phyloP scores from a whole-genome alignment of 2,888 invertebrate species.

The Lucinisca nassula region DNA sequence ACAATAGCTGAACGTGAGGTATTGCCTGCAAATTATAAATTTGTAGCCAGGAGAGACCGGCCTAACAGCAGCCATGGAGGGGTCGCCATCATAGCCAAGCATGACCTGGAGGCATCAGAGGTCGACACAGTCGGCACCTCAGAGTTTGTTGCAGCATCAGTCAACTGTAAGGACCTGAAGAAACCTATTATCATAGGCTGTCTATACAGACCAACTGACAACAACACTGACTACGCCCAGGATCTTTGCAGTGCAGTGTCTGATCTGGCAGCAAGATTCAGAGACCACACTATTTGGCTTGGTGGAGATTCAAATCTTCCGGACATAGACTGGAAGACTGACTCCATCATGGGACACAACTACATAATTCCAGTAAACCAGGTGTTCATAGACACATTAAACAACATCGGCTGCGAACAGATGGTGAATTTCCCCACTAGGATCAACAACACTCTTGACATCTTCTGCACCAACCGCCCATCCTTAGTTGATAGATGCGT shows the following conservation, averaged over 20 bases:
- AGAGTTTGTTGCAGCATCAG: constrained; percentile 39
- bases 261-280: background rate
- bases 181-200: constrained; percentile 41
- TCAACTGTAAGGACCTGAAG: constrained; percentile 14
- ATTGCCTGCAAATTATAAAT: constrained; percentile 8
- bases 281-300: background rate
- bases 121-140: background rate
- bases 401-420: constrained; percentile 26
- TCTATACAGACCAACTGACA: constrained; percentile 42
- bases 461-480: constrained; percentile 36
- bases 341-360: constrained; percentile 8
- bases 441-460: constrained; percentile 20
- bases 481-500: constrained; percentile 16
- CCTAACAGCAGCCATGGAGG: constrained; percentile 21
- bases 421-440: constrained; percentile 38
- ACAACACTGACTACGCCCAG: constrained; percentile 19
- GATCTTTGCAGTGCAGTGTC: constrained; percentile 5
- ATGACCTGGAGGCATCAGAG: constrained; percentile 43
- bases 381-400: constrained; percentile 14
- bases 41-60: constrained; percentile 9
- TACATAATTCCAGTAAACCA: constrained; percentile 14
- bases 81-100: constrained; percentile 44
- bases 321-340: constrained; percentile 41
- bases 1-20: constrained; percentile 12
- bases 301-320: constrained; percentile 48